phyloP scores from a whole-genome alignment of 2,113 vertebrate genomes.

The Phylloscopus trochilus region DNA sequence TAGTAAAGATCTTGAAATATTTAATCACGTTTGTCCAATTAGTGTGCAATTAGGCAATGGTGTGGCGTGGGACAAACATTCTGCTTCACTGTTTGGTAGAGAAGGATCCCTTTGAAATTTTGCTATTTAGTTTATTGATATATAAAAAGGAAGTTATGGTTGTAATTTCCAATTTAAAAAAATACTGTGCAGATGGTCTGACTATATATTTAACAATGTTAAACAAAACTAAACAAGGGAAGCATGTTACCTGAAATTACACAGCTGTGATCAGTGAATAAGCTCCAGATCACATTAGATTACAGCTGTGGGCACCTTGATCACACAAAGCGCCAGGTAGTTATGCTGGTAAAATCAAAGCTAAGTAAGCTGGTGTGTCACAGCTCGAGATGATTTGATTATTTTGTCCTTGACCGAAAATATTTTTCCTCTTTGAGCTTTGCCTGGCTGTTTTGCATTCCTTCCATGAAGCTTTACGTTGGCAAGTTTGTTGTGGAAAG shows the following conservation, averaged over 20 bases:
- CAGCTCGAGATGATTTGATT: slow-evolving; percentile 39
- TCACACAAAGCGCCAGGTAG: slow-evolving; percentile 49
- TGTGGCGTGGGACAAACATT: slow-evolving; percentile 88
- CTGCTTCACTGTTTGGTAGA: slow-evolving; percentile 86
- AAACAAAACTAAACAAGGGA: slow-evolving; percentile 86
- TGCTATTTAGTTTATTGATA: slow-evolving; percentile 88
- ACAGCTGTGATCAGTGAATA: slow-evolving; percentile 83
- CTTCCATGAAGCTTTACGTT: background rate
- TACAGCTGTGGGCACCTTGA: slow-evolving; percentile 75
- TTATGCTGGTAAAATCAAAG: slow-evolving; percentile 29
- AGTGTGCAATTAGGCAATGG: slow-evolving; percentile 99
- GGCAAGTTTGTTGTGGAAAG: background rate
- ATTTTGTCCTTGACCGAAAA: slow-evolving; percentile 31
- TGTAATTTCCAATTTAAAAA: slow-evolving; percentile 89
- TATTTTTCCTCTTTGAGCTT: background rate
- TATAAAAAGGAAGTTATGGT: slow-evolving; percentile 87
- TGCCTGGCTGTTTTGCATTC: slow-evolving; percentile 11
- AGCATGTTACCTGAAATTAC: slow-evolving; percentile 85
- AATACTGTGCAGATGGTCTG: slow-evolving; percentile 85
- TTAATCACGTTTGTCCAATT: slow-evolving; percentile 99
- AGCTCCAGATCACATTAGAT: slow-evolving; percentile 79
- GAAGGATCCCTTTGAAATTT: slow-evolving; percentile 86
- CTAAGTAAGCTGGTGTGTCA: slow-evolving; percentile 38
- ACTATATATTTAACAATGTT: slow-evolving; percentile 87
- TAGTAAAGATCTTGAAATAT: slow-evolving; percentile 98